These are phyloP conservation scores for Leptinotarsa texana DNA, from an alignment of 1,140 invertebrate genomes.

Conservation along the genomic window DNA sequence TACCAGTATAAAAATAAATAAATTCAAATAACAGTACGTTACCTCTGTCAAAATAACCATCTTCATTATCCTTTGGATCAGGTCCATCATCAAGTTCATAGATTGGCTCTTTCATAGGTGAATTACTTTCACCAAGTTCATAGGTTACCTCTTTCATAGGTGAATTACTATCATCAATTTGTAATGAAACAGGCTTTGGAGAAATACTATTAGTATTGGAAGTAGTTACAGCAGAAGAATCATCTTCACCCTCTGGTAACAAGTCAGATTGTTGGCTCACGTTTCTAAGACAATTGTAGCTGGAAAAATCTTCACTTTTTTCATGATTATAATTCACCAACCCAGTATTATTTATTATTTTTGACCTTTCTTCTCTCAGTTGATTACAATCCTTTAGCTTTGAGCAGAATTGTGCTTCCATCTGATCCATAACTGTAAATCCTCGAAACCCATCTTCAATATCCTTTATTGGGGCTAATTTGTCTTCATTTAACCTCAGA, in stretches of 20 bases:
- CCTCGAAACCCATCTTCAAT: conserved; percentile 7
- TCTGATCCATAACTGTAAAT: background rate
- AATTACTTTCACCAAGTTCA: too few species aligned
- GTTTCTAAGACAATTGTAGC: background rate
- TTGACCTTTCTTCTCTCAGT: background rate
- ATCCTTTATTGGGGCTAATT: background rate
- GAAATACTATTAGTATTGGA: background rate
- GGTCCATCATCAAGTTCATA: too few species aligned
- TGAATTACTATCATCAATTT: too few species aligned
- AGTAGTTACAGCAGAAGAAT: background rate
- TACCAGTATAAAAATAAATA: too few species aligned
- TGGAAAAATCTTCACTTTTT: background rate
- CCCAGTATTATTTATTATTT: conserved; percentile 2
- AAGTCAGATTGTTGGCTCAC: background rate
- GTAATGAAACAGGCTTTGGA: too few species aligned
- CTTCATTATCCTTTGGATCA: too few species aligned
- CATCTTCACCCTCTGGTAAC: background rate
- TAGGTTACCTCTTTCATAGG: too few species aligned
- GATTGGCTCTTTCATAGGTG: too few species aligned
- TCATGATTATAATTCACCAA: background rate
- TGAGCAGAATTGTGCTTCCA: background rate
- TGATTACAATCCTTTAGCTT: background rate
- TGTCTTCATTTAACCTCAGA: background rate
- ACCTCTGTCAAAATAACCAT: too few species aligned
- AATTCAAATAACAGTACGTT: too few species aligned